Evolutionary conservation across 2,888 invertebrate species (phyloP), one percentile per base, ranked within the genome.

Genomic region (Tricholauxania praeusta): DNA sequence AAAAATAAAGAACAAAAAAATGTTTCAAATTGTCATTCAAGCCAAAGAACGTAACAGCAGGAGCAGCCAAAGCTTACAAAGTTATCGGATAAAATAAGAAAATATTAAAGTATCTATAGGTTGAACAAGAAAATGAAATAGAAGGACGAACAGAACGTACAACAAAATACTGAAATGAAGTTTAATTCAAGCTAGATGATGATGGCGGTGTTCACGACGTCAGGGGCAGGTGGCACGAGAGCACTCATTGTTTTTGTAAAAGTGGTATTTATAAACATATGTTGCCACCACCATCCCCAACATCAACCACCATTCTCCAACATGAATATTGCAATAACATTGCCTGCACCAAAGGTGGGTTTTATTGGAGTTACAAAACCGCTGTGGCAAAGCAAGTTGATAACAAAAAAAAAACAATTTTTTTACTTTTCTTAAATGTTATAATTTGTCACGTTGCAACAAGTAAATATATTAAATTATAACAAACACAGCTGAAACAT

Each of bases 221-320:
- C 10, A 39, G 10, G 39, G 39, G 39, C 39, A 39, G 39, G 39
- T 39, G 39, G 10, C 39, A 39, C 8, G 39, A 39, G 39, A 7
- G 0, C 10, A 10, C 39, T 39, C 10, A 39, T 39, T 39, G 39
- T 39, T 39, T 39, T 39, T 39, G 52, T 22, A 22, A 32, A 67
- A 68, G n/a, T 60, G 69, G 69, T 49, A 60, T 60, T 69, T 69
- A 60, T 69, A 69, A 69, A 69, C 69, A 69, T 69, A 51, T 69
- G 69, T 51, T 69, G 52, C 60, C 69, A 57, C 48, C 28, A 28
- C 28, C 59, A 14, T 47, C n/a, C 63, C 63, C 47, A 22, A 39
- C 10, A 39, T 10, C 39, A 39, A 39, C 39, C 39, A 39, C 7
- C 39, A 39, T 39, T 39, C 67, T n/a, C 19, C 51, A 51, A 51